phyloP scores from a whole-genome alignment of 1,140 invertebrate species.

The Aradophagus sp. region DNA sequence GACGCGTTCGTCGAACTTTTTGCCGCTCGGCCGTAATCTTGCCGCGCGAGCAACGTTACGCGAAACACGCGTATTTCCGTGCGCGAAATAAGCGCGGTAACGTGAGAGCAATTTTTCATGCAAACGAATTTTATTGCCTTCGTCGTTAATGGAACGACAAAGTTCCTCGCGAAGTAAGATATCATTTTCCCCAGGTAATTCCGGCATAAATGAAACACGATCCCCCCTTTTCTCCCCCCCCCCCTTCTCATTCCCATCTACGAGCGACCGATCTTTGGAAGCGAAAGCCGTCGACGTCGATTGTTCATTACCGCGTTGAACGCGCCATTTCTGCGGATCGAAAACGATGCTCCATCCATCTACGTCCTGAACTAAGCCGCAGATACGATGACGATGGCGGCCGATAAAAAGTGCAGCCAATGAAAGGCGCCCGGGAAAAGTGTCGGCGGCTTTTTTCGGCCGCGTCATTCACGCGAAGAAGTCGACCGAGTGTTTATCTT shows the following conservation, averaged over 20 bases:
- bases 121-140: constrained; percentile 30
- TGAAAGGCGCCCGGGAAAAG: constrained; percentile 35
- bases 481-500: constrained; percentile 33
- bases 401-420: constrained; percentile 41
- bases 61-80: too few relatives aligned
- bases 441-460: constrained; percentile 34
- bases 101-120: constrained; percentile 21
- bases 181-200: constrained; percentile 42
- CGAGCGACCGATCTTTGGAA: constrained; percentile 39
- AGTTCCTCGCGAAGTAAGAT: constrained; percentile 32
- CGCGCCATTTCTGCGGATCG: constrained; percentile 35
- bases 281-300: too few relatives aligned
- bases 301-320: constrained; percentile 47
- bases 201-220: constrained; percentile 47
- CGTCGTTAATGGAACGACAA: constrained; percentile 39
- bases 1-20: constrained; percentile 28
- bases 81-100: constrained; percentile 4
- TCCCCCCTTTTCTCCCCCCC: too few relatives aligned
- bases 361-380: too few relatives aligned
- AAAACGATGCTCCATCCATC: constrained; percentile 42
- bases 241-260: too few relatives aligned
- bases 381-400: constrained; percentile 28
- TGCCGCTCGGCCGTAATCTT: too few relatives aligned
- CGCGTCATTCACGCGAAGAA: constrained; percentile 21
- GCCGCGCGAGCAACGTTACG: too few relatives aligned